A percentile compares a stretch with the other conserved stretches of the same genome.
phyloP scores from a whole-genome alignment of 1,140 invertebrate species.

The Apis laboriosa region DNA sequence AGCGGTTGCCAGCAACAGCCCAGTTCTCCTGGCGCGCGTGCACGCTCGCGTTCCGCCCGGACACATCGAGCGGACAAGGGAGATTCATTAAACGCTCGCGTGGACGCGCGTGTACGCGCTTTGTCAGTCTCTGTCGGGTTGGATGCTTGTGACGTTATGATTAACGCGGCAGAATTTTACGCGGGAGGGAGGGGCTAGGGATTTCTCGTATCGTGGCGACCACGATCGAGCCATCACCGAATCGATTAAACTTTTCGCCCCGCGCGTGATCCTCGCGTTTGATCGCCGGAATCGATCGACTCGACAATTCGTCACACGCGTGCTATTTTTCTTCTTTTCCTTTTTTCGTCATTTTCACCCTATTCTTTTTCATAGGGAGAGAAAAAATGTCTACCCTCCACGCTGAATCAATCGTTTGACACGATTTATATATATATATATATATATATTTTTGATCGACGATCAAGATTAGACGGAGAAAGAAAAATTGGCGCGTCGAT shows the following conservation, averaged over 20 bases:
- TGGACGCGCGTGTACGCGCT: conserved; percentile 57
- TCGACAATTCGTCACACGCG: conserved; percentile 1
- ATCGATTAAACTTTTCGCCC: conserved; percentile 38
- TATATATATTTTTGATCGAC: not conserved
- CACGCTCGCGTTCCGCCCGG: conserved; percentile 43
- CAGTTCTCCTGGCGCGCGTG: conserved; percentile 11
- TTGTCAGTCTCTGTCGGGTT: conserved; percentile 61
- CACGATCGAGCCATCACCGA: not conserved
- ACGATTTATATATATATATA: not conserved
- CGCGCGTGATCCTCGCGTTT: not conserved
- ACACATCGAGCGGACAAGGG: conserved; percentile 61
- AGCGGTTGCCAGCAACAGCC: conserved; percentile 33
- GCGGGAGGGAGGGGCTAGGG: not conserved
- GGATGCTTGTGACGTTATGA: conserved; percentile 63
- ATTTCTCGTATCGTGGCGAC: too few species aligned
- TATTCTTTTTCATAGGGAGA: not conserved
- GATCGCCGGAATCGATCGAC: conserved; percentile 15
- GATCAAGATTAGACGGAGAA: not conserved
- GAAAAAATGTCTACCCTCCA: not conserved
- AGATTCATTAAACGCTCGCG: conserved; percentile 58
- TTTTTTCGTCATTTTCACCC: not conserved
- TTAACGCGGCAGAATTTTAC: conserved; percentile 61
- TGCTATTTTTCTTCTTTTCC: not conserved
- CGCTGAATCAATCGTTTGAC: not conserved
- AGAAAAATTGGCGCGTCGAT: not conserved